Evolutionary conservation across 2,888 invertebrate genomes (phyloP).

Genomic region (Branchipolynoe longqiensis): DNA sequence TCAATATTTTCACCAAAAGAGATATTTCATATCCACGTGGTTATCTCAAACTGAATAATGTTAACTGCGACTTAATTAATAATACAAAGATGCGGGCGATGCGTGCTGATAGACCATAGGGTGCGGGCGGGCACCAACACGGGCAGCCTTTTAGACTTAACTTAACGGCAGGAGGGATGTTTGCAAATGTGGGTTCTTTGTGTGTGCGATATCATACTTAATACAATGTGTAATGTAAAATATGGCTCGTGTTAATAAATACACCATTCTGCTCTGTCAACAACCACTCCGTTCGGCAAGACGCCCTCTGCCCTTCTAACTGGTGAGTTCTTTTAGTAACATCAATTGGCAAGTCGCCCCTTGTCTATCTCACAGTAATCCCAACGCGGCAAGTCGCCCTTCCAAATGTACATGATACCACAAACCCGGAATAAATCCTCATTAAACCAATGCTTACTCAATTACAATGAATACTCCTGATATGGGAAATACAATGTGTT

Average conservation of each 20-base stretch:
- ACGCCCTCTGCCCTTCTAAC: slow-evolving; percentile 19
- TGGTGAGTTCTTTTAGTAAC: background rate
- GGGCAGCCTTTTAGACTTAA: too few species aligned
- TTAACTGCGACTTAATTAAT: too few species aligned
- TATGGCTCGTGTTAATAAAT: slow-evolving; percentile 12
- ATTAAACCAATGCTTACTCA: slow-evolving; percentile 3
- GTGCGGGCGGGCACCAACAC: too few species aligned
- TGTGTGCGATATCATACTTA: slow-evolving; percentile 12
- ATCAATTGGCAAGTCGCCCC: slow-evolving; percentile 20
- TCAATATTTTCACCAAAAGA: too few species aligned
- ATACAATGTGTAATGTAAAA: slow-evolving; percentile 38
- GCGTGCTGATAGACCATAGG: too few species aligned
- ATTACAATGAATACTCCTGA: slow-evolving; percentile 44
- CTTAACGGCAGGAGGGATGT: too few species aligned
- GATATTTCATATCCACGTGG: too few species aligned
- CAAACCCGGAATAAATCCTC: slow-evolving; percentile 16
- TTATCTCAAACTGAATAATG: too few species aligned
- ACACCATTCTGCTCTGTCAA: slow-evolving; percentile 27
- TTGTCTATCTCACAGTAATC: too few species aligned
- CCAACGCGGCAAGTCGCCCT: too few species aligned
- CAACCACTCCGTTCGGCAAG: slow-evolving; percentile 25
- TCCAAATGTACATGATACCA: slow-evolving; percentile 37
- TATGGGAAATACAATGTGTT: slow-evolving; percentile 18
- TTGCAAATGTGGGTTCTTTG: too few species aligned
- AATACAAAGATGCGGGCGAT: too few species aligned